Base-by-base conservation (phyloP, 2,888 invertebrate genomes). In the Cataglyphis rosenhaueri region DNA sequence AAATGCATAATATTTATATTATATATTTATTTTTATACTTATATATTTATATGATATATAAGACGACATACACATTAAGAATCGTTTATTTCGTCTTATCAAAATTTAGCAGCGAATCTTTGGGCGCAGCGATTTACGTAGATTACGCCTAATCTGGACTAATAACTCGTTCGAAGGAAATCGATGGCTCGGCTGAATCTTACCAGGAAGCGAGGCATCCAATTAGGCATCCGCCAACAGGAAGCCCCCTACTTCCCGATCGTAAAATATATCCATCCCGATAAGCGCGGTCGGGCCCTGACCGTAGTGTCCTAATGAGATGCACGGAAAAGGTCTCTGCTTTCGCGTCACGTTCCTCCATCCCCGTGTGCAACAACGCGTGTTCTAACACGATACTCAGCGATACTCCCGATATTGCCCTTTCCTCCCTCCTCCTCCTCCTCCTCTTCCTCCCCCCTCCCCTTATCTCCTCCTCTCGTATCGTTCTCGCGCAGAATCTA, bases 291-390 rank as follows among this genome's bases (percentile, higher is more conserved):
- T 55, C 76, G 84, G 87, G 85, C 82, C 88, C 90, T 84, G 82
- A 83, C 74, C 12, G 59, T 76, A 78, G 83, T 81, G 87, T 87
- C 88, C 87, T 90, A 92, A 92, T 92, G 91, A 92, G 90, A 92
- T 92, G 92, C 92, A 88, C 86, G 85, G 87, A 55, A 84, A 87
- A 90, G 89, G 87, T 88, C 91, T 90, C 90, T 86, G 87, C 87
- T 92, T 92, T 92, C 91, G 88, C 91, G 86, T 92, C 92, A 91
- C 91, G 92, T 92, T 87, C 88, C 68, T 83, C 84, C 62, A 57
- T 55, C 86, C 89, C 85, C 86, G 89, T 84, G 86, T 84, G 86
- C 85, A 55, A 82, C 76, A 82, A 73, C 65, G 78, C 82, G 76
- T 59, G 57, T 41, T 65, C 74, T n/a, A 75, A 35, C 82, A 65